Base-by-base conservation (phyloP, 2,797 vertebrate species). In the Rhodeus uyekii region DNA sequence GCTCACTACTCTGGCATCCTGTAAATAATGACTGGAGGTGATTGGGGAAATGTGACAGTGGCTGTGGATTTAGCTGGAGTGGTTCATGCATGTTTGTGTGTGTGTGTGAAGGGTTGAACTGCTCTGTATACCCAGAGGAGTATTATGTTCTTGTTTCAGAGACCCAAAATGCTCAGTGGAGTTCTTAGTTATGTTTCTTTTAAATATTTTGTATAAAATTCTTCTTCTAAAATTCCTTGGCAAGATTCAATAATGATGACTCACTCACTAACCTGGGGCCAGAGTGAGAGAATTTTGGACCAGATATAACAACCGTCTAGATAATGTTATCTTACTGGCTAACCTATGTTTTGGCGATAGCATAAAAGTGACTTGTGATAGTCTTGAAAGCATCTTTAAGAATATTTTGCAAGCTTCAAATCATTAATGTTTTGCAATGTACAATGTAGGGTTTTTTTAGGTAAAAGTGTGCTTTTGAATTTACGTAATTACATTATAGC, bases 11-110 rank as follows among this genome's bases (percentile, higher is more conserved):
- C 83, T 86, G 92, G 88, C 80, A 84, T 87, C 83, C 86, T 85
- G 87, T 92, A 91, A 93, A 93, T 92, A 91, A 92, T 93, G 92
- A 93, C 90, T 90, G 86, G 76, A 88, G 90, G 88, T 89, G 90
- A 92, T 88, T 83, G 83, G 83, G 67, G 75, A 76, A 75, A 48
- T 69, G 67, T 78, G 73, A 81, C 61, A 22, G 69, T 87, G 84
- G 83, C 58, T 87, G 75, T 87, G 42, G 69, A 61, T 73, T 82
- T 80, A 77, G 67, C 65, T 50, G n/a, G 72, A 65, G 19, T 46
- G 67, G 46, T 24, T 74, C 61, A 48, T 83, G 50, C 73, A 73
- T 38, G 42, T 68, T 39, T 84, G 60, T 77, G 60, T 65, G 24
- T 72, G 27, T 65, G 46, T 76, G 24, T 60, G 38, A 77, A 48